These are phyloP conservation scores for Lepus townsendii DNA, from an alignment of 2,797 vertebrate species.

Conservation along the genomic window DNA sequence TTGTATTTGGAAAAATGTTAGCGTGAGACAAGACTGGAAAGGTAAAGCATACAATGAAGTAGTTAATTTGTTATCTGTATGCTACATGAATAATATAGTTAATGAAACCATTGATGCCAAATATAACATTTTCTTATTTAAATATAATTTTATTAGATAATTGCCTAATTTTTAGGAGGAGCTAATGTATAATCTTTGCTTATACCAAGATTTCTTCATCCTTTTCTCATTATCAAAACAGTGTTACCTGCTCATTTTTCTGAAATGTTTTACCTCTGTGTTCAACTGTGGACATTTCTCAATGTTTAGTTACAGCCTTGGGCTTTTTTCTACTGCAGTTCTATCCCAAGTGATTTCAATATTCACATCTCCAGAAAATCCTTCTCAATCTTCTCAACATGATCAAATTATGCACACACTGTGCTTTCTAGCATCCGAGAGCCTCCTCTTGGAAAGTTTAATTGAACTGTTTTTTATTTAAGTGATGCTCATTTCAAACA, in stretches of 20 bases:
- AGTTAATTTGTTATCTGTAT: neutral
- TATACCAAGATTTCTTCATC: neutral
- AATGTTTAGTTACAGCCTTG: neutral
- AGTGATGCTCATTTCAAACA: neutral
- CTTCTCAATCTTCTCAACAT: neutral
- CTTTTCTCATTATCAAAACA: neutral
- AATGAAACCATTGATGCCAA: neutral
- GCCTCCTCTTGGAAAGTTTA: neutral
- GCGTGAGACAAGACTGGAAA: neutral
- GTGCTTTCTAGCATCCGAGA: neutral
- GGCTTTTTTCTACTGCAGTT: neutral
- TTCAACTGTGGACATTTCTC: neutral
- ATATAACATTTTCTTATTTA: neutral
- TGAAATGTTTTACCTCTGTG: neutral
- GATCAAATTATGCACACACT: neutral
- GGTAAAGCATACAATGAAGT: neutral
- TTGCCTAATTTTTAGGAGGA: neutral
- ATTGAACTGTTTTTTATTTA: slow-evolving; percentile 1
- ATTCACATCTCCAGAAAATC: neutral
- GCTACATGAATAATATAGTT: neutral
- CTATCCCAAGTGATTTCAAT: neutral
- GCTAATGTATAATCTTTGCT: neutral
- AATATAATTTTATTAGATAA: neutral
- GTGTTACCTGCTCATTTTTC: neutral
- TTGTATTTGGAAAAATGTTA: neutral